These are phyloP conservation scores for Bombyx huttoni DNA, from an alignment of 2,888 invertebrate species.

Conservation along the genomic window DNA sequence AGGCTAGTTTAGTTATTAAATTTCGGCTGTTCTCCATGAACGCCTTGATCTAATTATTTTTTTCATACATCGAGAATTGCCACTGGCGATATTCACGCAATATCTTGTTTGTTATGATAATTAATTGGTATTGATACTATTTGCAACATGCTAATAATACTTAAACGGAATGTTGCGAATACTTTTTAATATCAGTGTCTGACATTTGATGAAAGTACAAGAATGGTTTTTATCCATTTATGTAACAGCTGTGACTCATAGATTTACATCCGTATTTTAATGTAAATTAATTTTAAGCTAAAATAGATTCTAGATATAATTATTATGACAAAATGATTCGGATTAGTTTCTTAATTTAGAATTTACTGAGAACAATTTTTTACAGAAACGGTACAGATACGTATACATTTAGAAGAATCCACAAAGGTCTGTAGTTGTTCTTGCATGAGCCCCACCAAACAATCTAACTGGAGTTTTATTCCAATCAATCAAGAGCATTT, in stretches of 20 bases:
- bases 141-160: not conserved
- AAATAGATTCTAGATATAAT: no score
- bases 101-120: not conserved
- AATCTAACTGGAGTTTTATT: conserved; percentile 76
- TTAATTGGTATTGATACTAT: not conserved
- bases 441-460: conserved; percentile 77
- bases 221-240: not conserved
- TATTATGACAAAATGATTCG: no score
- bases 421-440: conserved; percentile 72
- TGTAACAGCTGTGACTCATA: not conserved
- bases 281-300: no score
- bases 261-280: not conserved
- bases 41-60: not conserved
- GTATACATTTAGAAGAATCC: conserved; percentile 54
- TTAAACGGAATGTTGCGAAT: not conserved
- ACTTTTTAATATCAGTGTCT: not conserved
- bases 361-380: no score
- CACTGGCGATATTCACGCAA: not conserved
- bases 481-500: conserved; percentile 73
- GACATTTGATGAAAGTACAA: not conserved
- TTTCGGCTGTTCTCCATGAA: not conserved
- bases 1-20: not conserved
- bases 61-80: not conserved
- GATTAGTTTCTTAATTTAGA: no score
- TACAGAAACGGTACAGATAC: not conserved